Evolutionary conservation across 2,113 vertebrate genomes (phyloP), one percentile per base, ranked within the genome.

Genomic region (Xenopus tropicalis): DNA sequence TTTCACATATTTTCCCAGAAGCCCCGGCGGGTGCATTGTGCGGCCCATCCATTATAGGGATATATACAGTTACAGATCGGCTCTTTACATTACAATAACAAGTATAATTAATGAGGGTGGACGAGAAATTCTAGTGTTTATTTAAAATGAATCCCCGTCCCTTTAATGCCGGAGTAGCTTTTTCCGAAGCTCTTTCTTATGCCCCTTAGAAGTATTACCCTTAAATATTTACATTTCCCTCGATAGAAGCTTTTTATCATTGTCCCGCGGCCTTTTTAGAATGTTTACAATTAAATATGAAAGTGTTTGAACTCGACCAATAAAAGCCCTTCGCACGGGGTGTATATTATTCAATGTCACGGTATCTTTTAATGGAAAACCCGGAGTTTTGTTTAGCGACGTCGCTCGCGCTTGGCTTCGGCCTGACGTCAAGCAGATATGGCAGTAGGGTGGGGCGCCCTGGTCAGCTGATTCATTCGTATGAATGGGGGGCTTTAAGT

Each of bases 181-280:
- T 83, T 72, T 83, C 84, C 75, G 37, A n/a, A 11, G 79, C 82
- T 79, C 83, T 84, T 87, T 83, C 81, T 80, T 82, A 86, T 82
- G 71, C 57, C 72, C 84, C 82, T 83, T 83, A 82, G 82, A 85
- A 85, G 82, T 85, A 84, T 79, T 83, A 79, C 81, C 80, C 70
- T 78, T 75, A 80, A 87, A 87, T 85, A 85, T 84, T 87, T 87
- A 86, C 84, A 63, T 77, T 83, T 83, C 82, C 79, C 83, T 46
- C 68, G 69, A 78, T 79, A 72, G 25, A 61, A 86, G 80, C 70
- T 78, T 84, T 69, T 76, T 81, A 83, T 85, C 81, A 81, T 70
- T 82, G 83, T 54, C 78, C 56, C 73, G 79, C 64, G 64, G 81
- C 29, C 67, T 85, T 83, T 72, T 80, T 71, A 67, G 80, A 80